Evolutionary conservation across 2,797 vertebrate species (phyloP).

Genomic region (Chaunax sp.): DNA sequence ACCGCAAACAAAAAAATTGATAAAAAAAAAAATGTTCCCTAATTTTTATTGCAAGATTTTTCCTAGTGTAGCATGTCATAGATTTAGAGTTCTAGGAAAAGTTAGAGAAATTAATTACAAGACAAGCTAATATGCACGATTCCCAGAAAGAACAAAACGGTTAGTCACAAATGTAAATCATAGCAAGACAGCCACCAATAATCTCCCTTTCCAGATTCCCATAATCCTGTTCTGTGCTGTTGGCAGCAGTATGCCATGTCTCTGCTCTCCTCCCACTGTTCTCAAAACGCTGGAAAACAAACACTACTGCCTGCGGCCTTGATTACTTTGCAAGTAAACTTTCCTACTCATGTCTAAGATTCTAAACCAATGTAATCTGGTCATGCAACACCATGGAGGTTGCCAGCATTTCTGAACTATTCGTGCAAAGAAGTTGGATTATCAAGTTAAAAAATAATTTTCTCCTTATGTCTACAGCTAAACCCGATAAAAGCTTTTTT

Average conservation of each 20-base stretch:
- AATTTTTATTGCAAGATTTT: not conserved
- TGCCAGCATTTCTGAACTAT: slow-evolving; percentile 25
- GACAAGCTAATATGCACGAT: slow-evolving; percentile 13
- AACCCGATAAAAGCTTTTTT: slow-evolving; percentile 16
- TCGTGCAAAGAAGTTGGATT: slow-evolving; percentile 24
- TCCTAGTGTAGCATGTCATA: not conserved
- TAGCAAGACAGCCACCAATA: slow-evolving; percentile 39
- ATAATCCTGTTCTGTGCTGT: slow-evolving; percentile 55
- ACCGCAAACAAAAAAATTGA: not conserved
- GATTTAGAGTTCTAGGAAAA: slow-evolving; percentile 14
- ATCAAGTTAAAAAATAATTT: not conserved
- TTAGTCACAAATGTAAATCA: slow-evolving; percentile 51
- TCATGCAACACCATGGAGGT: slow-evolving; percentile 24
- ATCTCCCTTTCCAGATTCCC: slow-evolving; percentile 55
- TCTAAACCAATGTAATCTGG: slow-evolving; percentile 52
- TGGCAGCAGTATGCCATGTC: slow-evolving; percentile 55
- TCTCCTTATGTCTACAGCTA: not conserved
- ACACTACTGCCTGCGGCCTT: slow-evolving; percentile 63
- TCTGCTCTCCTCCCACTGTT: slow-evolving; percentile 60
- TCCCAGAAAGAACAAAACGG: slow-evolving; percentile 29
- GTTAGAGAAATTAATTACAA: not conserved
- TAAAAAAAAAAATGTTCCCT: too few species aligned
- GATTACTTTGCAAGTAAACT: slow-evolving; percentile 65
- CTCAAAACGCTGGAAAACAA: slow-evolving; percentile 60
- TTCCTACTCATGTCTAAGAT: slow-evolving; percentile 46